phyloP scores from a whole-genome alignment of 1,140 invertebrate species.

The Ceratina calcarata region DNA sequence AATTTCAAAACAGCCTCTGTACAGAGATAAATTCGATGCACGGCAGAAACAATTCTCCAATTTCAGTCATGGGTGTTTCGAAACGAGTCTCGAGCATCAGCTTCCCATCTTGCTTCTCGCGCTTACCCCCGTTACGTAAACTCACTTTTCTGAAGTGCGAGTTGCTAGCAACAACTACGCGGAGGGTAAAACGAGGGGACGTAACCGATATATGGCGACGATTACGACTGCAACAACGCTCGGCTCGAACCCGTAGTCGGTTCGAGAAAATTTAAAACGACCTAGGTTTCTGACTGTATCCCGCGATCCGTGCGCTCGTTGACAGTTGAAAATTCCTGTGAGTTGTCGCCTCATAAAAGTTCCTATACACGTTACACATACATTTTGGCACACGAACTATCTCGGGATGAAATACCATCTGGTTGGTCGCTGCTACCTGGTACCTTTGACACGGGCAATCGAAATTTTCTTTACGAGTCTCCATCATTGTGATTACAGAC shows the following conservation, averaged over 20 bases:
- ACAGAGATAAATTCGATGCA: neutral
- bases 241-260: neutral
- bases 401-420: neutral
- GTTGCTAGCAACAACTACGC: neutral
- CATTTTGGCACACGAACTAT: neutral
- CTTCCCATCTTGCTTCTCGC: neutral
- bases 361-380: neutral
- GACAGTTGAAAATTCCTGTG: constrained; percentile 32
- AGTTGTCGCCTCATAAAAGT: constrained; percentile 34
- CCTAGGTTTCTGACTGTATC: neutral
- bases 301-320: neutral
- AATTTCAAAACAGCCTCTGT: no score
- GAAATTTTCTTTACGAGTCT: constrained; percentile 26
- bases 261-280: constrained; percentile 33
- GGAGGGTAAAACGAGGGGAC: neutral
- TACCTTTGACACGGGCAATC: constrained; percentile 15
- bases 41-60: constrained; percentile 10
- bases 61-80: neutral
- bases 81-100: neutral
- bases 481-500: constrained; percentile 25
- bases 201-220: constrained; percentile 4
- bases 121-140: constrained; percentile 15
- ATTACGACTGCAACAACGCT: constrained; percentile 28
- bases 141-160: constrained; percentile 18
- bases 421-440: neutral